Conservation (phyloP, 1,140 invertebrate species). For the Pinna nobilis region DNA sequence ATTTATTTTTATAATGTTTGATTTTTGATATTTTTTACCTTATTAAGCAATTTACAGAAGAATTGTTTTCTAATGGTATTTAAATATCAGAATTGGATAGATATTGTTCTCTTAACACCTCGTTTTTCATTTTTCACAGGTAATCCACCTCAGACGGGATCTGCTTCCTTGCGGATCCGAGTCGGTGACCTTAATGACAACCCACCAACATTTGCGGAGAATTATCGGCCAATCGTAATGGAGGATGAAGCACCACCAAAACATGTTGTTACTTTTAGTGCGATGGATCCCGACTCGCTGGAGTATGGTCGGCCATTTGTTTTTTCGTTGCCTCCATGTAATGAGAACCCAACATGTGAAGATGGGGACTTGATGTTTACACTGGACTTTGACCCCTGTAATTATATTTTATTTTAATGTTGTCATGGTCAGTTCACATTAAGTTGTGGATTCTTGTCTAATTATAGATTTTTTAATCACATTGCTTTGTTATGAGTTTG, state of each 20-base stretch:
- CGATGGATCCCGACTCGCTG: conserved; percentile 82
- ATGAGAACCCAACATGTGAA: conserved; percentile 47
- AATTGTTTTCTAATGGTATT: background rate
- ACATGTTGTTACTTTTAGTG: conserved; percentile 91
- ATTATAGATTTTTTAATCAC: no score
- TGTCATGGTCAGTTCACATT: no score
- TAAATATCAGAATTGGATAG: background rate
- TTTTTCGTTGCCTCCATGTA: conserved; percentile 51
- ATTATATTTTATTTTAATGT: conserved; percentile 21
- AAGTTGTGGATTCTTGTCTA: no score
- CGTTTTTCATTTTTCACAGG: conserved; percentile 63
- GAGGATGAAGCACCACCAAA: conserved; percentile 89
- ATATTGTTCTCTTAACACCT: background rate
- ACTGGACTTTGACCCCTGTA: conserved; percentile 59
- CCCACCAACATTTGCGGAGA: conserved; percentile 90
- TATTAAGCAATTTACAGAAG: no score
- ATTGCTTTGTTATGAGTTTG: no score
- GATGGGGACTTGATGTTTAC: conserved; percentile 50
- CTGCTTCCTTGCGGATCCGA: conserved; percentile 94
- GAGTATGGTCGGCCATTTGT: conserved; percentile 61
- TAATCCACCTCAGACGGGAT: conserved; percentile 92
- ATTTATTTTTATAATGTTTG: no score
- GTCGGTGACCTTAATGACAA: conserved; percentile 98
- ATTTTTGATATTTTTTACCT: no score
- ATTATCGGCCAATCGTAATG: conserved; percentile 91